Conservation (phyloP, 2,113 vertebrate species). For the Callithrix jacchus region DNA sequence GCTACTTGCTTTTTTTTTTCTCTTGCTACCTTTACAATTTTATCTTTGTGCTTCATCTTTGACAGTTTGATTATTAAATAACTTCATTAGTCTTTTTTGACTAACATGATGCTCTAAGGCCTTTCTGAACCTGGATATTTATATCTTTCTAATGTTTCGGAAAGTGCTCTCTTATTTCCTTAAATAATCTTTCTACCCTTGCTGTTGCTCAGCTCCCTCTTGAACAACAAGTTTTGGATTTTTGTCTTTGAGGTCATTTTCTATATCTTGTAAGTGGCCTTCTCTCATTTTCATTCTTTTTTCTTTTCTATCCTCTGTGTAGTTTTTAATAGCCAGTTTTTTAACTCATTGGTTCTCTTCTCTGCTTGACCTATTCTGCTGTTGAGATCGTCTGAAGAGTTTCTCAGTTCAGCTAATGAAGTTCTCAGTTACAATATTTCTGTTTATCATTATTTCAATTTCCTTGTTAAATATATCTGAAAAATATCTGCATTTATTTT, state of each 20-base stretch:
- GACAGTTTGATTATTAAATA: neutral
- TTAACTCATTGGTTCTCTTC: neutral
- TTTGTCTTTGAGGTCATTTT: neutral
- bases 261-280: neutral
- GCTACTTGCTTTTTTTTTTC: neutral
- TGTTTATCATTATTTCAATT: neutral
- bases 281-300: neutral
- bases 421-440: neutral
- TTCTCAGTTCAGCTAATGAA: neutral
- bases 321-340: neutral
- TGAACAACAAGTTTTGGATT: neutral
- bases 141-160: neutral
- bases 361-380: neutral
- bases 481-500: neutral
- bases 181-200: neutral
- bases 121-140: neutral
- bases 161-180: neutral
- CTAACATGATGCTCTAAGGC: neutral
- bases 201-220: neutral
- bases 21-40: no score
- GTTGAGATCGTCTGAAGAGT: neutral
- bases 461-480: neutral
- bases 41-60: neutral
- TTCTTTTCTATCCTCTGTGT: neutral
- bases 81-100: neutral